Evolutionary conservation across 2,888 invertebrate species (phyloP).

Genomic region (Pachycephus smyrnensis): DNA sequence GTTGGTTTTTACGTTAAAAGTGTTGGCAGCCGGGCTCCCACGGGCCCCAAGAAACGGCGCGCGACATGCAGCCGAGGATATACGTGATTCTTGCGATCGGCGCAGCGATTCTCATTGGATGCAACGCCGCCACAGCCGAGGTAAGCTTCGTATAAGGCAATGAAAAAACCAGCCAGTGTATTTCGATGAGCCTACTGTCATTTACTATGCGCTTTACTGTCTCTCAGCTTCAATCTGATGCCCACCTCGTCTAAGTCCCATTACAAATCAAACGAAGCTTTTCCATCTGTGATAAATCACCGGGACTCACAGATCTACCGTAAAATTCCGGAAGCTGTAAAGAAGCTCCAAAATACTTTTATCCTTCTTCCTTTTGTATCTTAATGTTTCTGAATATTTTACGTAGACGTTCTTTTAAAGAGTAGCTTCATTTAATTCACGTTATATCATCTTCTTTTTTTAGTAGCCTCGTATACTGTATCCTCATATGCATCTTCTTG

Average conservation of each 20-base stretch:
- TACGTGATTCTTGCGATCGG: constrained; percentile 79
- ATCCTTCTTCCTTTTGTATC: background rate
- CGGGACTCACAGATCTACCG: background rate
- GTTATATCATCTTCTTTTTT: background rate
- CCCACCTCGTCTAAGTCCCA: background rate
- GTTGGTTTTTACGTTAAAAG: constrained; percentile 38
- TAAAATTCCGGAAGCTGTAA: background rate
- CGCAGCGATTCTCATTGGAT: constrained; percentile 80
- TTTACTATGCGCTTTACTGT: background rate
- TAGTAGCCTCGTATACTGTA: background rate
- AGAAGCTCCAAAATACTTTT: background rate
- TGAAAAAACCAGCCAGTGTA: background rate
- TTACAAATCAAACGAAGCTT: background rate
- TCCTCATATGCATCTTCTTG: background rate
- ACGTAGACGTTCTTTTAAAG: background rate
- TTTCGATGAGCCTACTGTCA: background rate
- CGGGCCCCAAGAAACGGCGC: constrained; percentile 29
- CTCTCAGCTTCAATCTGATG: background rate
- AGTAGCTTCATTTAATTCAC: background rate
- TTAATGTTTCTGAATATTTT: background rate
- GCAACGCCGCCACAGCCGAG: constrained; percentile 78
- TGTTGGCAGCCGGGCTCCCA: constrained; percentile 28
- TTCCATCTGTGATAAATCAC: background rate
- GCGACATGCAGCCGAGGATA: constrained; percentile 80
- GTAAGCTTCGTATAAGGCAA: constrained; percentile 68